A percentile compares a stretch with the other conserved stretches of the same genome.
These are phyloP conservation scores for Ammospiza maritima DNA, from an alignment of 2,797 vertebrate species.

Conservation along the genomic window DNA sequence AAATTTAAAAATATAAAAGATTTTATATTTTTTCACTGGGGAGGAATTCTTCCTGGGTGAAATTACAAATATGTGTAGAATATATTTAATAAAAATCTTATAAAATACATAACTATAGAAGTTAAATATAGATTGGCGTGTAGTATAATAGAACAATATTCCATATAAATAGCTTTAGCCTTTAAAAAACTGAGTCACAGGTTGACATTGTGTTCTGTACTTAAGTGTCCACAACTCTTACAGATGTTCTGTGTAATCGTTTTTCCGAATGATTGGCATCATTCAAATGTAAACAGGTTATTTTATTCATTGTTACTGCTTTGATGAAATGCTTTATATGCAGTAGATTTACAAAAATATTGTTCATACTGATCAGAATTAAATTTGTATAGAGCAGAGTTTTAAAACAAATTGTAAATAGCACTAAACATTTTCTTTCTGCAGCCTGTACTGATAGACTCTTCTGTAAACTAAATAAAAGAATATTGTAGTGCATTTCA, in stretches of 20 bases:
- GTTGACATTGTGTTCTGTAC: conserved; percentile 86
- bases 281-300: conserved; percentile 85
- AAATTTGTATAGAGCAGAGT: conserved; percentile 97
- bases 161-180: conserved; percentile 90
- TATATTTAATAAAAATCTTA: conserved; percentile 99
- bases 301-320: conserved; percentile 83
- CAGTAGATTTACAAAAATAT: conserved; percentile 89
- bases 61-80: conserved; percentile 94
- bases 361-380: conserved; percentile 98
- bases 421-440: conserved; percentile 92
- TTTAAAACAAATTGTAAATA: conserved; percentile 98
- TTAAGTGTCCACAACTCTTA: conserved; percentile 82
- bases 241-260: conserved; percentile 76
- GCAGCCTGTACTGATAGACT: conserved; percentile 92
- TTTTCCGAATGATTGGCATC: conserved; percentile 81
- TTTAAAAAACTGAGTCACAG: conserved; percentile 84
- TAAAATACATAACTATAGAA: conserved; percentile 94
- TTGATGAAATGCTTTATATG: conserved; percentile 90
- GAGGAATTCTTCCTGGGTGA: conserved; percentile 89
- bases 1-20: conserved; percentile 79
- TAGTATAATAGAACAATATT: conserved; percentile 90
- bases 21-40: conserved; percentile 96
- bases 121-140: conserved; percentile 93
- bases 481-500: conserved; percentile 85
- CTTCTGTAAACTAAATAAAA: conserved; percentile 98